These are phyloP conservation scores for Plecturocebus donacophilus DNA, from an alignment of 2,113 vertebrate genomes.

Conservation along the genomic window DNA sequence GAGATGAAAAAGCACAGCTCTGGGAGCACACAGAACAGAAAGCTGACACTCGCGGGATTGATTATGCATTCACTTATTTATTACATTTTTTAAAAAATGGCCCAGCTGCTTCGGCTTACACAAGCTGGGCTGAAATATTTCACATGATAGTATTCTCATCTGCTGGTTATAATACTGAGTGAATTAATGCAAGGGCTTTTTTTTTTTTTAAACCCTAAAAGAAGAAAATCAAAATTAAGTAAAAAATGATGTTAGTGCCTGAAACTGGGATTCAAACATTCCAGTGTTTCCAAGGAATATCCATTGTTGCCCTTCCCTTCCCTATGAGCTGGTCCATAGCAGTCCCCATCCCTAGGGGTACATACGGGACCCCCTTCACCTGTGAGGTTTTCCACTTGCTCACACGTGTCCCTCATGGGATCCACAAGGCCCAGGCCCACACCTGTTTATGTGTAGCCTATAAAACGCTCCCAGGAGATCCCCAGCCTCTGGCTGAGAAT, in stretches of 20 bases:
- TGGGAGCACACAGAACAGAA: conserved; percentile 33
- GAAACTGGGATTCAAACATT: neutral
- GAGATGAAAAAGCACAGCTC: conserved; percentile 51
- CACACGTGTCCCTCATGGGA: neutral
- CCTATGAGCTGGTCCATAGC: neutral
- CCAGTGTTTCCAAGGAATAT: neutral
- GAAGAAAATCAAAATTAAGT: conserved; percentile 43
- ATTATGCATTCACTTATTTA: conserved; percentile 69
- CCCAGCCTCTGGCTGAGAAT: neutral
- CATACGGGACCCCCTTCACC: neutral
- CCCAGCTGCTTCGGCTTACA: conserved; percentile 45
- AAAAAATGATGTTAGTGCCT: neutral
- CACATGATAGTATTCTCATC: conserved; percentile 21
- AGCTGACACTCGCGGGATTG: conserved; percentile 8
- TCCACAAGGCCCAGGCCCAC: neutral
- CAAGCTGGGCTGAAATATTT: conserved; percentile 56
- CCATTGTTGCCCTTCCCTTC: neutral
- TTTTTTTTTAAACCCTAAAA: neutral
- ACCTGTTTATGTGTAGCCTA: neutral
- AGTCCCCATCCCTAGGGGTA: neutral
- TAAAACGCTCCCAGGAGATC: neutral
- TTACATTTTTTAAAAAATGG: conserved; percentile 56
- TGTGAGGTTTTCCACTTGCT: neutral
- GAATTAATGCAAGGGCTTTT: neutral
- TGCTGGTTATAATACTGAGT: conserved; percentile 30